Base-by-base conservation (phyloP, 2,888 invertebrate genomes). In the Cataglyphis rosenhaueri region DNA sequence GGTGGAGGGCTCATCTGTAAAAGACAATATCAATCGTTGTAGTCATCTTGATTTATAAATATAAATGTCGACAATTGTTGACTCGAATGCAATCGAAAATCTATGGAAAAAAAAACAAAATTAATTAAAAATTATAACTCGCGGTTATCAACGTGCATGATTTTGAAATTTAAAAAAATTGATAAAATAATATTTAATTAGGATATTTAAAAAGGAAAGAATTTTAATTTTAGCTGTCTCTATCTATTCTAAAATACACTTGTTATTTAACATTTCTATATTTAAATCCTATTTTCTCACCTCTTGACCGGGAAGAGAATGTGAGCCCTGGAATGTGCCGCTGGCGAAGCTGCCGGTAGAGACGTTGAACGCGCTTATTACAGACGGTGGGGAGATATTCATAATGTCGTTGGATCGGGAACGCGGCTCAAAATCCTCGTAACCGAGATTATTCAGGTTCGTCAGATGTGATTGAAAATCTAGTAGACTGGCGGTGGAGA, bases 391-490 rank as follows among this genome's bases (percentile, higher is more conserved):
- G 41, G 94, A 94, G 84, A 94, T 94, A 79, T 94, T 94, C 93
- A 94, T 93, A 59, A 94, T 91, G 70, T 94, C 95, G 89, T 94
- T 95, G 91, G 93, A 92, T 64, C 94, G 92, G 32, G 92, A 86
- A 25, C 94, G 92, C 9, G 95, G 94, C 68, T 95, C 95, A 62
- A 94, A 95, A 44, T 95, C 95, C 84, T 95, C 95, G 86, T 95
- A 95, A 71, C 94, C 94, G 18, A 95, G 90, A 85, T 95, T 95
- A 82, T 95, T 95, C 41, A 95, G 88, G 83, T 94, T 94, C 9
- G 93, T 92, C 25, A 95, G 84, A 32, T 94, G 94, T 8, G 94
- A 93, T 41, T 94, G 94, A 62, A 94, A 92, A 81, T 95, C 95
- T 59, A 93, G 90, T 4, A 95, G 90, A 84, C 95, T 95, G 21